These are phyloP conservation scores for Drosophila arawakana DNA, from an alignment of 1,140 invertebrate genomes.

Conservation along the genomic window DNA sequence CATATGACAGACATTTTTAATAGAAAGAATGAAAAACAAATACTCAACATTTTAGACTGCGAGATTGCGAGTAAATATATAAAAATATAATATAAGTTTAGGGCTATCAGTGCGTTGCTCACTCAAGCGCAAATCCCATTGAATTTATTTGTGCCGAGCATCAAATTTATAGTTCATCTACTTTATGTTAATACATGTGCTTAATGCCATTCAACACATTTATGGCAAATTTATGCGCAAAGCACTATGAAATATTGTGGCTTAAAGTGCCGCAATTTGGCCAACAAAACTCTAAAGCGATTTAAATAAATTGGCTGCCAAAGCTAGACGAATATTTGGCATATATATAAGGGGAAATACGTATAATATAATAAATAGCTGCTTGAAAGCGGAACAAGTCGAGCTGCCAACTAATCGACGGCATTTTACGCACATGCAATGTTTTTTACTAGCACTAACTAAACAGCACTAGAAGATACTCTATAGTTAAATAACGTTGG, in stretches of 20 bases:
- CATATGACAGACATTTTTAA: too few species aligned
- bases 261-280: constrained; percentile 61
- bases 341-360: background rate
- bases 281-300: constrained; percentile 38
- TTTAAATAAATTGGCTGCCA: constrained; percentile 69
- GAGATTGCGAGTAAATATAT: background rate
- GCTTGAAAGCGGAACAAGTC: background rate
- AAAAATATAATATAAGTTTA: background rate
- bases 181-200: constrained; percentile 70
- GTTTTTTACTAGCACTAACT: constrained; percentile 37
- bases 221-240: constrained; percentile 72
- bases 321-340: constrained; percentile 5
- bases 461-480: background rate
- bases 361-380: background rate
- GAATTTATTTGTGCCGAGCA: constrained; percentile 64
- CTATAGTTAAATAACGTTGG: background rate
- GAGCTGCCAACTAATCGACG: constrained; percentile 60
- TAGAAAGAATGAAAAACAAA: too few species aligned
- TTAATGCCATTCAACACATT: constrained; percentile 65
- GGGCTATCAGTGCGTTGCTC: constrained; percentile 14
- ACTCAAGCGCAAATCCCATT: constrained; percentile 58
- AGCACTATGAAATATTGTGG: constrained; percentile 32
- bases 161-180: constrained; percentile 55
- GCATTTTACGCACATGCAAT: constrained; percentile 60
- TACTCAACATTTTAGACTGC: too few species aligned